phyloP scores from a whole-genome alignment of 2,888 invertebrate species.

The Mantis religiosa region DNA sequence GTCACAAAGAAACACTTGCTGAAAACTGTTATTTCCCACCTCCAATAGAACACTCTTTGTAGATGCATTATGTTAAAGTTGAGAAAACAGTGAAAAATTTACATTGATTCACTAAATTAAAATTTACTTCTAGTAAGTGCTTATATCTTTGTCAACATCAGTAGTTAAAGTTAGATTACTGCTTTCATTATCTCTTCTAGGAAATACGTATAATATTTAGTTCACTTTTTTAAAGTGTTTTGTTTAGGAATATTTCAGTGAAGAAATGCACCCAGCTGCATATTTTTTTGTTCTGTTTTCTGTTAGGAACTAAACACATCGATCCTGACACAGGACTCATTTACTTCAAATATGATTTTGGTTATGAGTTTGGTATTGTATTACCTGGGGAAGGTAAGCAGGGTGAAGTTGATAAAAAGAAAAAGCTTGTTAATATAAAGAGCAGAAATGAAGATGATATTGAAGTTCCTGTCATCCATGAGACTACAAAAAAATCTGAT shows the following conservation, averaged over 20 bases:
- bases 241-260: background rate
- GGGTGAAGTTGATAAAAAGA: slow-evolving; percentile 34
- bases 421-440: slow-evolving; percentile 18
- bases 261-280: background rate
- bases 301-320: slow-evolving; percentile 67
- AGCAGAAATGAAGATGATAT: slow-evolving; percentile 57
- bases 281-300: background rate
- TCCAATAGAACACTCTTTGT: too few species aligned
- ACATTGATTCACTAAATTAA: too few species aligned
- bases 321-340: slow-evolving; percentile 72
- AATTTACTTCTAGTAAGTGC: too few species aligned
- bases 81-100: too few species aligned
- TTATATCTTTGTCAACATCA: too few species aligned
- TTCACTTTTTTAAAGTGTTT: slow-evolving; percentile 5
- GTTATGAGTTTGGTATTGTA: slow-evolving; percentile 72
- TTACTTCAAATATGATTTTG: slow-evolving; percentile 79
- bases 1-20: too few species aligned
- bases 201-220: background rate
- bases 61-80: too few species aligned
- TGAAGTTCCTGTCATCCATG: slow-evolving; percentile 64
- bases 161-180: too few species aligned
- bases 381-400: slow-evolving; percentile 62
- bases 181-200: too few species aligned
- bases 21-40: too few species aligned
- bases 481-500: slow-evolving; percentile 43